phyloP scores from a whole-genome alignment of 2,113 vertebrate species.

The Motacilla tschutschensis region DNA sequence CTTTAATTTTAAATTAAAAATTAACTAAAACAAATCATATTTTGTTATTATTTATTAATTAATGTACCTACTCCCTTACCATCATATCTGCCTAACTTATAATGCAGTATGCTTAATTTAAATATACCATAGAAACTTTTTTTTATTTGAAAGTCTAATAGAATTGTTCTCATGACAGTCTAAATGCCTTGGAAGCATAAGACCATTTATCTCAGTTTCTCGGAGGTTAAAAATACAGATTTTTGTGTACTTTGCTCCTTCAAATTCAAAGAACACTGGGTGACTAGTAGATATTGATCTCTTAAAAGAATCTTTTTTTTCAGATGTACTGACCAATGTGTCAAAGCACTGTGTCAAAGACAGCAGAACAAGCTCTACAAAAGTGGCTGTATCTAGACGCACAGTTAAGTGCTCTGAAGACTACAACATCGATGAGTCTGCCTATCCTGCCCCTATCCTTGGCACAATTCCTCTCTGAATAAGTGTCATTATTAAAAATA shows the following conservation, averaged over 20 bases:
- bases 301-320: not conserved
- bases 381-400: not conserved
- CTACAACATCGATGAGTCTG: not conserved
- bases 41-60: not conserved
- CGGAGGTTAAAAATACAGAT: not conserved
- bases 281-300: not conserved
- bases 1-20: not conserved
- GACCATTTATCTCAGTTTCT: not conserved
- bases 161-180: not conserved
- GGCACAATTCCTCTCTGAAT: not conserved
- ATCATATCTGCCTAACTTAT: not conserved
- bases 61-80: not conserved
- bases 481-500: not conserved
- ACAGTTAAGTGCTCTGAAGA: not conserved
- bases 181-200: not conserved
- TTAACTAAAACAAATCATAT: not conserved
- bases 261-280: not conserved
- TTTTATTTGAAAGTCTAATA: not conserved
- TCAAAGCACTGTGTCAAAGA: not conserved
- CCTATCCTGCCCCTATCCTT: not conserved
- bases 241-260: not conserved
- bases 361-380: not conserved
- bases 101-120: not conserved
- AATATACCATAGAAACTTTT: not conserved
- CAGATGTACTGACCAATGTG: not conserved